Evolutionary conservation across 1,140 invertebrate species (phyloP), one percentile per base, ranked within the genome.

Genomic region (Hyposmocoma kahamanoa): DNA sequence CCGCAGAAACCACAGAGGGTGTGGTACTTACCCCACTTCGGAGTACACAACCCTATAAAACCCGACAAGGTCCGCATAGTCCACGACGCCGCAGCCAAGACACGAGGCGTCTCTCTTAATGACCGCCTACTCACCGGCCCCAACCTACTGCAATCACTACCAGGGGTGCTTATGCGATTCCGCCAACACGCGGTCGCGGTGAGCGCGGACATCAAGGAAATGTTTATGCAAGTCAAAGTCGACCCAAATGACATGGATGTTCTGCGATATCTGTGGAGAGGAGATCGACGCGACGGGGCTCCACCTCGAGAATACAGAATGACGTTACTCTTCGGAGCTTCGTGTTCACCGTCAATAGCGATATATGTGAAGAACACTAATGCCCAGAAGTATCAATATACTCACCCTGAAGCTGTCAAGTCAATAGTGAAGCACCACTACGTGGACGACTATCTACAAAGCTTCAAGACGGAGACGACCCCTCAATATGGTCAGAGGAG

Each of bases 1-100:
- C n/a, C n/a, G n/a, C n/a, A n/a, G n/a, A n/a, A n/a, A n/a, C n/a
- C n/a, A n/a, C n/a, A n/a, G n/a, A n/a, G n/a, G n/a, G 15, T 47
- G 20, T 78, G 72, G 72, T 75, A 72, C 46, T 45, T 76, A 8
- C 65, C 68, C 8, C 70, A 76, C 26, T 74, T 74, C 42, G 60
- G 44, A 0, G 68, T 74, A 0, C 17, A 36, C 0, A 63, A 70
- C 28, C 48, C 59, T 17, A 57, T 52, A 26, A 72, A 71, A 56
- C 62, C 54, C 1, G 26, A 21, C 6, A 73, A 73, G 41, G 8
- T 70, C 10, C 24, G 70, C 3, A 8, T 73, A 11, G 66, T 72
- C 10, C 62, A 65, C 38, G 67, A 73, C 47, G 63, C 58, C 9
- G 65, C 65, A 44, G 38, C 43, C 38, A 56, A 42, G n/a, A 36